Percentiles rank a stretch among this genome's conserved stretches.
Conservation (phyloP, 2,888 invertebrate genomes). For the Druceiella hillmani region DNA sequence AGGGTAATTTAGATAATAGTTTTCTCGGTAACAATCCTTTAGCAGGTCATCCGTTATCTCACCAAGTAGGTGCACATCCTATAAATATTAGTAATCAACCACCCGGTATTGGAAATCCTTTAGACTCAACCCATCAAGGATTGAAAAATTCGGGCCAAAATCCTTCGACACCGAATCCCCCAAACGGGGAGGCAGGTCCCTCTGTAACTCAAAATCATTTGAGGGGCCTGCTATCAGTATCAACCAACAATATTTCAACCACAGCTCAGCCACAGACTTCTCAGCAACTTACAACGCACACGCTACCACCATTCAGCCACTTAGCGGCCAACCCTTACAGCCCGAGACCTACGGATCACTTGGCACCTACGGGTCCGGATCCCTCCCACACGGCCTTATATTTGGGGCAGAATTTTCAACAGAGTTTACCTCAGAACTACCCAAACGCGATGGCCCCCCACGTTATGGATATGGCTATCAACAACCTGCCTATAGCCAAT, state of each 20-base stretch:
- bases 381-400: conserved; percentile 56
- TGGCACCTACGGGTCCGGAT: conserved; percentile 53
- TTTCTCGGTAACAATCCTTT: conserved; percentile 49
- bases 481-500: conserved; percentile 61
- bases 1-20: conserved; percentile 54
- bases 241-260: conserved; percentile 63
- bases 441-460: conserved; percentile 84
- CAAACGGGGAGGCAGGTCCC: conserved; percentile 96
- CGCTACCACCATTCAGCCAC: conserved; percentile 54
- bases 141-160: conserved; percentile 40
- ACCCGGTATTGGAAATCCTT: conserved; percentile 43
- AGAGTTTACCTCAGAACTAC: conserved; percentile 63
- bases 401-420: conserved; percentile 56
- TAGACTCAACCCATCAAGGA: conserved; percentile 41
- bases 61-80: conserved; percentile 51
- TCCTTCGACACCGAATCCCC: conserved; percentile 70
- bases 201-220: conserved; percentile 80
- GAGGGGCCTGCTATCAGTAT: conserved; percentile 88
- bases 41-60: conserved; percentile 51
- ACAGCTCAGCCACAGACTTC: conserved; percentile 52
- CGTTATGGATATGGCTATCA: conserved; percentile 73
- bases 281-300: conserved; percentile 51
- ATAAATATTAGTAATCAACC: conserved; percentile 55
- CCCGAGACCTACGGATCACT: conserved; percentile 55
- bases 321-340: conserved; percentile 55